Conservation (phyloP, 2,888 invertebrate genomes). For the Sphecodes monilicornis region DNA sequence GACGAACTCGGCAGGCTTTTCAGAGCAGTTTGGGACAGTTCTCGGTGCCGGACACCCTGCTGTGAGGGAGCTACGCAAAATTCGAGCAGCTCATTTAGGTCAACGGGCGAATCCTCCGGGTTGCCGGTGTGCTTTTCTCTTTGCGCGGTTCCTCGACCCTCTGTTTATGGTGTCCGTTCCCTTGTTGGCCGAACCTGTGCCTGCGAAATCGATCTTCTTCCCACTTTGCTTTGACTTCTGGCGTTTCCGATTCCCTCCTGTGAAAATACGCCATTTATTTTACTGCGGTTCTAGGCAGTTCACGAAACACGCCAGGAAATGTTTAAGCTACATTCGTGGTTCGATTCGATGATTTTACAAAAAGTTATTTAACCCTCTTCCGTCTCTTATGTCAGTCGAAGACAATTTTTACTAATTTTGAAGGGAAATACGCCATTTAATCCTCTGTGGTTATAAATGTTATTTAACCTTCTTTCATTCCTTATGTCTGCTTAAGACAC, state of each 20-base stretch:
- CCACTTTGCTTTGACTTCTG: background rate
- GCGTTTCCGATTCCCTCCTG: background rate
- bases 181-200: background rate
- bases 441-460: no score
- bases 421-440: no score
- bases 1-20: slow-evolving; percentile 25
- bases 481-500: no score
- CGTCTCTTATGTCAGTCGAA: background rate
- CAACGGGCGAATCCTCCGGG: slow-evolving; percentile 27
- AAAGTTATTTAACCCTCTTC: background rate
- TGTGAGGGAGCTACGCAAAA: slow-evolving; percentile 79
- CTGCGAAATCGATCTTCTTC: slow-evolving; percentile 44
- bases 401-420: background rate
- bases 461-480: no score
- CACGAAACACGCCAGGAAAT: background rate
- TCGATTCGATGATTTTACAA: background rate
- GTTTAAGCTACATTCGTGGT: background rate
- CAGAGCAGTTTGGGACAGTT: slow-evolving; percentile 5
- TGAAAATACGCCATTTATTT: slow-evolving; percentile 13
- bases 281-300: background rate
- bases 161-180: slow-evolving; percentile 66
- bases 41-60: slow-evolving; percentile 77
- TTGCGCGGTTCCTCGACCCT: slow-evolving; percentile 52
- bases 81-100: slow-evolving; percentile 51
- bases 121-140: slow-evolving; percentile 21